phyloP scores from a whole-genome alignment of 2,113 vertebrate species.

The Phylloscopus trochiloides region DNA sequence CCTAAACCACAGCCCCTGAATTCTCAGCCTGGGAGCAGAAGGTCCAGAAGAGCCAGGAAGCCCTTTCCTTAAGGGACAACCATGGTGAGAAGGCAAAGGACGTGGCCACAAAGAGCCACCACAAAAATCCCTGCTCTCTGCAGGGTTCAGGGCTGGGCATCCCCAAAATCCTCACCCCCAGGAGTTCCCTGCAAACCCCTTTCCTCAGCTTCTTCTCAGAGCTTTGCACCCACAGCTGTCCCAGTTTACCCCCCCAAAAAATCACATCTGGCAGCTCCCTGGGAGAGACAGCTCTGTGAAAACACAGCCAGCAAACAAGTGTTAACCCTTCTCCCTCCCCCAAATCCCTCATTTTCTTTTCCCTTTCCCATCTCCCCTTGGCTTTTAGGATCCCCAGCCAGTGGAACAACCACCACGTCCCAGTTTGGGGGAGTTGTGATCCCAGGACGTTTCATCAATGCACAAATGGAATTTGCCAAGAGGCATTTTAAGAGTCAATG shows the following conservation, averaged over 20 bases:
- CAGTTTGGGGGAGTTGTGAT: not conserved
- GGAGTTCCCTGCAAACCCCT: not conserved
- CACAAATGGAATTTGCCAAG: conserved; percentile 47
- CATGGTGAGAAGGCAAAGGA: not conserved
- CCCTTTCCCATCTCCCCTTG: rapidly evolving
- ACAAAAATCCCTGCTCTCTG: not conserved
- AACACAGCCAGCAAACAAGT: not conserved
- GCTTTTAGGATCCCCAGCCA: not conserved
- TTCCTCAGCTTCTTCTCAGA: not conserved
- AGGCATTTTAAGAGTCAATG: conserved; percentile 48
- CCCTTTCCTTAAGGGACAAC: not conserved
- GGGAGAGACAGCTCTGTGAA: not conserved
- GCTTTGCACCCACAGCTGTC: not conserved
- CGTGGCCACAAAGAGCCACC: rapidly evolving
- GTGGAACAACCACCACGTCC: rapidly evolving
- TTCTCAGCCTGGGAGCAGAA: not conserved
- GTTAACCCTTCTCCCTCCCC: not conserved
- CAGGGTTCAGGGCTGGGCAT: rapidly evolving
- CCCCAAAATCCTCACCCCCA: not conserved
- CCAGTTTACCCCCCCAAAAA: not conserved
- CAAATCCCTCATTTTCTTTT: not conserved
- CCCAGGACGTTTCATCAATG: not conserved
- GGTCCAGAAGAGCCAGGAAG: no score
- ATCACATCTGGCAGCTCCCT: not conserved
- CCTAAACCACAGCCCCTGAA: not conserved